phyloP scores from a whole-genome alignment of 1,140 invertebrate species.

The Agrypnia vestita region DNA sequence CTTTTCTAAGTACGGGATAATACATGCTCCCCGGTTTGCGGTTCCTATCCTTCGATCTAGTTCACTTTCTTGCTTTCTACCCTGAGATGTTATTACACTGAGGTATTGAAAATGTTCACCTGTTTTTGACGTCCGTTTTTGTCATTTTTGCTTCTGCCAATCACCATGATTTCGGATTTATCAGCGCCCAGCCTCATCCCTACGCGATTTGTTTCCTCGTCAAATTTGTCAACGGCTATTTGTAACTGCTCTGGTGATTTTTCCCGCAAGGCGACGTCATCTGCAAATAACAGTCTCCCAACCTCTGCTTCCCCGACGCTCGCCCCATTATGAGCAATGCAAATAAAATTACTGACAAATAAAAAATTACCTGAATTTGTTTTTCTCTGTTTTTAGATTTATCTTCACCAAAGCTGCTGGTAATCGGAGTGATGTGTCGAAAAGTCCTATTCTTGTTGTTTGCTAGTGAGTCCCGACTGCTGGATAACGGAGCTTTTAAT shows the following conservation, averaged over 20 bases:
- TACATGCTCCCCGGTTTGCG: not conserved
- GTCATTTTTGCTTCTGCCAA: not conserved
- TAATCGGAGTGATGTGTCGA: conserved; percentile 70
- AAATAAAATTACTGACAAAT: not conserved
- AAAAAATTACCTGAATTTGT: conserved; percentile 66
- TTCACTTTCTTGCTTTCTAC: not conserved
- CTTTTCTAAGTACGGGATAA: too few relatives aligned
- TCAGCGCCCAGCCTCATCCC: too few relatives aligned
- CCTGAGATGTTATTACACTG: not conserved
- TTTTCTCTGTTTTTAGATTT: conserved; percentile 67
- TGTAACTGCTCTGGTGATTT: too few relatives aligned
- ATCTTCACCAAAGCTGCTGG: conserved; percentile 65
- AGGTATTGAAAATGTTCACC: not conserved
- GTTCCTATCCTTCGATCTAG: not conserved
- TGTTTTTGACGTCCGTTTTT: not conserved
- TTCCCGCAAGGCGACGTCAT: too few relatives aligned
- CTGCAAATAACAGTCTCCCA: too few relatives aligned
- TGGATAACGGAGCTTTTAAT: conserved; percentile 63
- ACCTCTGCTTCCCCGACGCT: too few relatives aligned
- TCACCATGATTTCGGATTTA: too few relatives aligned
- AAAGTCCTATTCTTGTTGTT: conserved; percentile 64
- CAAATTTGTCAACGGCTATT: too few relatives aligned
- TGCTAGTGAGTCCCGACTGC: conserved; percentile 47
- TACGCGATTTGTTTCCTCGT: too few relatives aligned
- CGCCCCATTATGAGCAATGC: too few relatives aligned